Conservation (phyloP, 1,140 invertebrate species). For the Artemia franciscana region DNA sequence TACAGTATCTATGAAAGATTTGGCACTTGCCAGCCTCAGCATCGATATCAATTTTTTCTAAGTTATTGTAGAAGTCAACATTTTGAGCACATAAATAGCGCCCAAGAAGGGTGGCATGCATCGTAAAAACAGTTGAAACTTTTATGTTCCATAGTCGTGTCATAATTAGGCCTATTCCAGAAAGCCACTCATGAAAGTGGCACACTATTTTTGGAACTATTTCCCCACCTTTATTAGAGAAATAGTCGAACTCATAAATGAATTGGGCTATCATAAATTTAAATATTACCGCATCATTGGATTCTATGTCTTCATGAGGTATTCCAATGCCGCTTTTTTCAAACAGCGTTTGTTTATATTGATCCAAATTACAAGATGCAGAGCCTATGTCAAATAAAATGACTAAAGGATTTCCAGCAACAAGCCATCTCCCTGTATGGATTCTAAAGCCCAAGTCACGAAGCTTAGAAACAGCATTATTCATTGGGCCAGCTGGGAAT, state of each 20-base stretch:
- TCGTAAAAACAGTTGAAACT: slow-evolving; percentile 91
- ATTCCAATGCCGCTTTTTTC: slow-evolving; percentile 64
- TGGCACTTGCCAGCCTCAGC: slow-evolving; percentile 94
- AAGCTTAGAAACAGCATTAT: slow-evolving; percentile 53
- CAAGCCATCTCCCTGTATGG: slow-evolving; percentile 86
- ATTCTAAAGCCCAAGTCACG: slow-evolving; percentile 74
- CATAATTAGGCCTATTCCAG: slow-evolving; percentile 78
- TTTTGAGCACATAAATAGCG: slow-evolving; percentile 93
- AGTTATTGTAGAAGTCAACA: slow-evolving; percentile 96
- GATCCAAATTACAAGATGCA: slow-evolving; percentile 81
- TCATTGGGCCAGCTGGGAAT: slow-evolving; percentile 47
- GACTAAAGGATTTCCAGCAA: slow-evolving; percentile 95
- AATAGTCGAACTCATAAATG: slow-evolving; percentile 39
- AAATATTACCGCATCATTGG: slow-evolving; percentile 89
- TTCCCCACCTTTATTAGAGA: slow-evolving; percentile 24
- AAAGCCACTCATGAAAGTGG: slow-evolving; percentile 98
- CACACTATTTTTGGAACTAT: slow-evolving; percentile 50
- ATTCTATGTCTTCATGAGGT: slow-evolving; percentile 82
- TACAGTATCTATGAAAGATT: slow-evolving; percentile 97
- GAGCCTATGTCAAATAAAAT: slow-evolving; percentile 94
- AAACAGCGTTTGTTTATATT: slow-evolving; percentile 87
- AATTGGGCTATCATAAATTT: slow-evolving; percentile 91
- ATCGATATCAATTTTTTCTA: slow-evolving; percentile 82
- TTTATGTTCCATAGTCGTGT: slow-evolving; percentile 63
- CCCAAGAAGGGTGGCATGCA: slow-evolving; percentile 90